Conservation (phyloP, 23 tunicate genomes). For the Diplosoma virens region DNA sequence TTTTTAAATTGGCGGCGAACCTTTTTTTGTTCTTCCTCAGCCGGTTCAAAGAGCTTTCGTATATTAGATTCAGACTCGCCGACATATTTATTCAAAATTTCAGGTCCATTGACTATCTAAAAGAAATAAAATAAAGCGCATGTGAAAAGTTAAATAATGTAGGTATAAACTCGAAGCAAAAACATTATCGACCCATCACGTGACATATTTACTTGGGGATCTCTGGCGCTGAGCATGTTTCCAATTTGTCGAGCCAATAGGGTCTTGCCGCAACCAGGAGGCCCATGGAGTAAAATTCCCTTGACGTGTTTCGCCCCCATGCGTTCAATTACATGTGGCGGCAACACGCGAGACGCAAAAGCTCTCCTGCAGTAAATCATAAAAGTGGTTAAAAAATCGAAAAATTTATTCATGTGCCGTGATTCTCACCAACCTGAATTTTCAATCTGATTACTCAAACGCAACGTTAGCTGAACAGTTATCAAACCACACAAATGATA, state of each 20-base stretch:
- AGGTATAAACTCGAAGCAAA: not conserved
- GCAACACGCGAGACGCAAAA: slow-evolving; percentile 92
- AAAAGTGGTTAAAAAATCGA: too few species aligned
- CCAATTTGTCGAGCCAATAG: slow-evolving; percentile 99
- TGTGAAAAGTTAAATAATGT: not conserved
- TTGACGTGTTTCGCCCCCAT: slow-evolving; percentile 98
- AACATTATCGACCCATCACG: not conserved
- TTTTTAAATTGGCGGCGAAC: slow-evolving; percentile 17
- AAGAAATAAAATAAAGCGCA: not conserved
- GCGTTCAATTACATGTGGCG: slow-evolving; percentile 78
- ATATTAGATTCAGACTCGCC: slow-evolving; percentile 95
- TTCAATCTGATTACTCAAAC: too few species aligned
- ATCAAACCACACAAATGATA: too few species aligned
- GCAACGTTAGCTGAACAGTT: too few species aligned
- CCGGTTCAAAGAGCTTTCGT: slow-evolving; percentile 90
- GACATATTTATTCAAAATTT: slow-evolving; percentile 97
- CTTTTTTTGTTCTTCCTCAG: slow-evolving; percentile 96
- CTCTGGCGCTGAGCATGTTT: slow-evolving; percentile 89
- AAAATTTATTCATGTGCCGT: too few species aligned
- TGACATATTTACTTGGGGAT: slow-evolving; percentile 53
- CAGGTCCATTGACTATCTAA: slow-evolving; percentile 97
- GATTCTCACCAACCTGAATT: too few species aligned
- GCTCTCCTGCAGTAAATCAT: slow-evolving; percentile 92
- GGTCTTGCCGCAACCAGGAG: slow-evolving; percentile 99
- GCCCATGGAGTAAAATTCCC: slow-evolving; percentile 89